Conservation (phyloP, 2,888 invertebrate species). For the Leptinotarsa peninsularis region DNA sequence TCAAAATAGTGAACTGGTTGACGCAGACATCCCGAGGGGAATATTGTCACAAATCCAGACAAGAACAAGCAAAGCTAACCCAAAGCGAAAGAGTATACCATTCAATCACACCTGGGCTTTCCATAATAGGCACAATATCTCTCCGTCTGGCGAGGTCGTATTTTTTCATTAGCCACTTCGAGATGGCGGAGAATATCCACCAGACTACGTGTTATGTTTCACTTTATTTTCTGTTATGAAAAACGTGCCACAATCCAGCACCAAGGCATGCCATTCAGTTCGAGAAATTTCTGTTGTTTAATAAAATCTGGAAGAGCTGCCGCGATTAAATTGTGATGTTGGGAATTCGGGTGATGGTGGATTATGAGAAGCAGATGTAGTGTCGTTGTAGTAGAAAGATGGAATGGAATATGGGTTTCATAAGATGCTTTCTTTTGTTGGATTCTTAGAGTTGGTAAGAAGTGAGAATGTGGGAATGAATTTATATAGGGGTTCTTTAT, state of each 20-base stretch:
- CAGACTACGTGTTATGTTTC: constrained; percentile 31
- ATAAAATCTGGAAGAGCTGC: constrained; percentile 25
- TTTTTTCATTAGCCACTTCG: constrained; percentile 18
- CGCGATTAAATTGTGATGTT: constrained; percentile 30
- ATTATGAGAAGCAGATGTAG: background rate
- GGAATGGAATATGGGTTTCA: background rate
- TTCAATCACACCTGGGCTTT: constrained; percentile 1
- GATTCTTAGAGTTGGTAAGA: too few species aligned
- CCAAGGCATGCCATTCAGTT: constrained; percentile 1
- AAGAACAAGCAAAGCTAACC: background rate
- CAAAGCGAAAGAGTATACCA: background rate
- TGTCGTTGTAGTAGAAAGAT: background rate
- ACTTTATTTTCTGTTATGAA: constrained; percentile 33
- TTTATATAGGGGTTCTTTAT: too few species aligned
- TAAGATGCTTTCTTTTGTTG: too few species aligned
- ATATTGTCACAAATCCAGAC: too few species aligned
- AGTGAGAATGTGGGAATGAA: too few species aligned
- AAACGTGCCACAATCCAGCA: constrained; percentile 28
- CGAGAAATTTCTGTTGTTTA: constrained; percentile 29
- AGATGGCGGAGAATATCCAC: constrained; percentile 16
- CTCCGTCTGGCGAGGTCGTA: constrained; percentile 11
- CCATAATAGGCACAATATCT: background rate
- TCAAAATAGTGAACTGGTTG: too few species aligned
- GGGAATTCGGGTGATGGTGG: background rate
- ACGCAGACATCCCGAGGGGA: too few species aligned